Conservation (phyloP, 2,888 invertebrate species). For the Parapristionchus giblindavisi region DNA sequence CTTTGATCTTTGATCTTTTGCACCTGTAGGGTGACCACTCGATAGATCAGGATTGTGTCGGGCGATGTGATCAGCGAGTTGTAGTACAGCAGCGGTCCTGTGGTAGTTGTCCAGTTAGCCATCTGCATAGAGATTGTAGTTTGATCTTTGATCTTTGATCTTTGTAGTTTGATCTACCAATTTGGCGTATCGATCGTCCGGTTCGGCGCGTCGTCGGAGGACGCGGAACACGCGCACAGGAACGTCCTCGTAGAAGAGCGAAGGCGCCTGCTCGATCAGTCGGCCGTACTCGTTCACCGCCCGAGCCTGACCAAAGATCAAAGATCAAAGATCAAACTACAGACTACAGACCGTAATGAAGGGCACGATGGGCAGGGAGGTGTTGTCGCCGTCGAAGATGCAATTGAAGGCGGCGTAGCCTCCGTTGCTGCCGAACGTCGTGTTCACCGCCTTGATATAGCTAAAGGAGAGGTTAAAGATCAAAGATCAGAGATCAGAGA, state of each 20-base stretch:
- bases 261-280: constrained; percentile 10
- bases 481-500: background rate
- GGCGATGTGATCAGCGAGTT: constrained; percentile 59
- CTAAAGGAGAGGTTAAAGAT: background rate
- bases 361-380: constrained; percentile 23
- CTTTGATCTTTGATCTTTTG: constrained; percentile 14
- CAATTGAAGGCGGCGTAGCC: constrained; percentile 28
- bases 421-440: constrained; percentile 10
- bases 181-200: constrained; percentile 22
- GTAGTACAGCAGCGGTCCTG: constrained; percentile 59
- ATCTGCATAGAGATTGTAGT: too few species aligned
- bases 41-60: constrained; percentile 56
- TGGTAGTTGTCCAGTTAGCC: constrained; percentile 62
- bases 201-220: background rate
- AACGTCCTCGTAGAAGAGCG: constrained; percentile 22
- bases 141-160: constrained; percentile 9
- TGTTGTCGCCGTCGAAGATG: constrained; percentile 13
- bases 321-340: constrained; percentile 28
- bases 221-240: constrained; percentile 21
- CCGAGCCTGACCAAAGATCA: constrained; percentile 40
- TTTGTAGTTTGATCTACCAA: constrained; percentile 6
- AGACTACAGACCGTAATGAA: background rate
- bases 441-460: constrained; percentile 32
- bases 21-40: constrained; percentile 65
- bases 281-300: constrained; percentile 29